A percentile compares a stretch with the other conserved stretches of the same genome.
Evolutionary conservation across 2,113 vertebrate species (phyloP).

Genomic region (Ptilorrhoa leucosticta): DNA sequence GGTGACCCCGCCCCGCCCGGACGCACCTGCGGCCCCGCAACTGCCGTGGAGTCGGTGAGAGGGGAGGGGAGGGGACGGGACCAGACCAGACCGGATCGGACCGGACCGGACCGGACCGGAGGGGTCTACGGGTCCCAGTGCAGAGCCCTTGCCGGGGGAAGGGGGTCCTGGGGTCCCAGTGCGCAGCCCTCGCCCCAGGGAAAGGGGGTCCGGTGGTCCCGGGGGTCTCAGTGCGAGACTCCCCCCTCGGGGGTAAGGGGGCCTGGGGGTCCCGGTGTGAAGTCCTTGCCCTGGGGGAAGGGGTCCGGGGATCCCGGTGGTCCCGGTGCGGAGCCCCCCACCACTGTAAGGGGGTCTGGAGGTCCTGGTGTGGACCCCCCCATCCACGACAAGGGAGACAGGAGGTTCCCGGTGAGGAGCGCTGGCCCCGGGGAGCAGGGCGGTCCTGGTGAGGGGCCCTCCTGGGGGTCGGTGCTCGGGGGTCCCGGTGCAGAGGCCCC

Average conservation of each 20-base stretch:
- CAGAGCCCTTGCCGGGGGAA: neutral
- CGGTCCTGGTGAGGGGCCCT: neutral
- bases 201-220: neutral
- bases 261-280: neutral
- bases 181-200: too few species aligned
- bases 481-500: neutral
- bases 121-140: neutral
- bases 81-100: too few species aligned
- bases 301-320: too few species aligned
- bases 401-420: neutral
- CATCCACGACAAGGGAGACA: accelerated
- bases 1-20: neutral
- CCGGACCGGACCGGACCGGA: too few species aligned
- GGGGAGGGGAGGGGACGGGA: neutral
- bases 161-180: too few species aligned
- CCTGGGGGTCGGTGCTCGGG: too few species aligned
- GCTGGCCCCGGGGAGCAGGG: neutral
- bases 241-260: neutral
- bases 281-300: neutral
- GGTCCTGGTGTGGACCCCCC: neutral
- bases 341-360: neutral
- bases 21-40: neutral
- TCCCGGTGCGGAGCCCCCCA: neutral
- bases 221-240: neutral
- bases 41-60: neutral